These are phyloP conservation scores for Ladona fulva DNA, from an alignment of 1,140 invertebrate genomes.

Conservation along the genomic window DNA sequence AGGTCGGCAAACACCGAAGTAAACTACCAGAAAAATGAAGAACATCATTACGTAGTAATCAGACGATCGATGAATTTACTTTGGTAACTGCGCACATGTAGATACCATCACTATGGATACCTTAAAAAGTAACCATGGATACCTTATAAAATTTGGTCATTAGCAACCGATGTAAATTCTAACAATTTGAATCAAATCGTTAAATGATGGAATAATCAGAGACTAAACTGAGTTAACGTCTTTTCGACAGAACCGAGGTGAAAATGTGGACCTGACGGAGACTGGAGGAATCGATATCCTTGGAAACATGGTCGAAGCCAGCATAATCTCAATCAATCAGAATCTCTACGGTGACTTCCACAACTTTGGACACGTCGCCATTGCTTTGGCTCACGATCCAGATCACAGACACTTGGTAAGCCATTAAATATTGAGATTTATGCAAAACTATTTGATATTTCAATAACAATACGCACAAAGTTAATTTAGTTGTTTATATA, in stretches of 20 bases:
- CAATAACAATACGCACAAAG: too few species aligned
- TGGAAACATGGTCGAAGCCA: constrained; percentile 67
- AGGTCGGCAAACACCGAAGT: too few species aligned
- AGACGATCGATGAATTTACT: too few species aligned
- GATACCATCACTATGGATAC: too few species aligned
- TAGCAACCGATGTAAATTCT: neutral
- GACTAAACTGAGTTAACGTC: constrained; percentile 11
- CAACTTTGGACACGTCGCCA: constrained; percentile 58
- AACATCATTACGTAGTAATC: neutral
- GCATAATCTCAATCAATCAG: constrained; percentile 55
- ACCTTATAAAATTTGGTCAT: too few species aligned
- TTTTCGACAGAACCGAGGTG: constrained; percentile 27
- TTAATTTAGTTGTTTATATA: too few species aligned
- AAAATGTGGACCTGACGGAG: constrained; percentile 40
- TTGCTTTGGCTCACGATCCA: constrained; percentile 62
- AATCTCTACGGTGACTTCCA: constrained; percentile 64
- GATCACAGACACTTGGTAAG: constrained; percentile 55
- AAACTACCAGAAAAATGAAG: neutral
- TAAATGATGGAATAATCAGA: constrained; percentile 11
- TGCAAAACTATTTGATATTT: too few species aligned
- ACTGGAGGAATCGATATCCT: constrained; percentile 43
- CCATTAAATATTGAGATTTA: too few species aligned
- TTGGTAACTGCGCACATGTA: too few species aligned
- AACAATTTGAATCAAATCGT: neutral
- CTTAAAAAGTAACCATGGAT: too few species aligned